Percentiles rank a stretch among this genome's conserved stretches.
Evolutionary conservation across 2,888 invertebrate genomes (phyloP).

Genomic region (Maniola hyperantus): DNA sequence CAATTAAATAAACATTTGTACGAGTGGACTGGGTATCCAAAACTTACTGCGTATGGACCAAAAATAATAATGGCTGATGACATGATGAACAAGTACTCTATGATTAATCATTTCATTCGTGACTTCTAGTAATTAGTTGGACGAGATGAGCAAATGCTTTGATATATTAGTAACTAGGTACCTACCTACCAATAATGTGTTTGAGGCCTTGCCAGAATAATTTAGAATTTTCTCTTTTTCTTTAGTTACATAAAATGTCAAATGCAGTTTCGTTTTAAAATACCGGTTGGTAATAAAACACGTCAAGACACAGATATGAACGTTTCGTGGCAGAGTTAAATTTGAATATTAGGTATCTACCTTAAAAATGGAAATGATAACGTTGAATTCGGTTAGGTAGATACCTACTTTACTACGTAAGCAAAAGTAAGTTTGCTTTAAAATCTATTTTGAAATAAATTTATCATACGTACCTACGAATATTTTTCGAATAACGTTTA

Average conservation of each 20-base stretch:
- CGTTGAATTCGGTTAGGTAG: background rate
- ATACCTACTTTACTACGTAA: background rate
- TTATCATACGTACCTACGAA: background rate
- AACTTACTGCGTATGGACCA: no score
- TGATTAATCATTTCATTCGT: background rate
- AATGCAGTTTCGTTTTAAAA: background rate
- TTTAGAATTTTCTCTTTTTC: conserved; percentile 1
- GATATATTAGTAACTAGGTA: background rate
- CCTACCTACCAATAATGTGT: background rate
- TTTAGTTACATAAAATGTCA: background rate
- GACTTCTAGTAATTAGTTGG: conserved; percentile 3
- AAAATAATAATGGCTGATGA: no score
- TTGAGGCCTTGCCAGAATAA: conserved; percentile 1
- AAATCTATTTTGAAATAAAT: background rate
- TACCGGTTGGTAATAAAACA: background rate
- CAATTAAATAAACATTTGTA: no score
- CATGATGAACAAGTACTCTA: no score
- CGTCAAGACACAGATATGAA: background rate
- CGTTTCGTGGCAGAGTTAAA: background rate
- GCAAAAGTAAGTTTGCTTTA: background rate
- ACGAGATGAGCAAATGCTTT: background rate
- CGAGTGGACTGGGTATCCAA: no score
- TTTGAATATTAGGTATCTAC: background rate
- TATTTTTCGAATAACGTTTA: background rate
- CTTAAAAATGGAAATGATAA: conserved; percentile 7